phyloP scores from a whole-genome alignment of 2,797 vertebrate species.

The Sorex maritimensis region DNA sequence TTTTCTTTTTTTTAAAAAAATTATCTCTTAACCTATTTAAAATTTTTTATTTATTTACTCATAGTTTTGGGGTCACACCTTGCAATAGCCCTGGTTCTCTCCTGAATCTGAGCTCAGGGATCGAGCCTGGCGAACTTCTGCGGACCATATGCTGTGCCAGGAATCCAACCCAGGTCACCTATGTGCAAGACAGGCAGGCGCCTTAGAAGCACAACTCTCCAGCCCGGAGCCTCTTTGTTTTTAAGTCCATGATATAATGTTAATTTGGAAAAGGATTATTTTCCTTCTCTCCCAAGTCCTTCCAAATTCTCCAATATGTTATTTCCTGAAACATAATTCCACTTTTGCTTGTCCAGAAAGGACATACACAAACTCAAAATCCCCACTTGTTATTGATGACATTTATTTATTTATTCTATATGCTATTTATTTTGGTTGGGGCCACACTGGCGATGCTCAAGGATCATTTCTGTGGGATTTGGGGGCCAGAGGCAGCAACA shows the following conservation, averaged over 20 bases:
- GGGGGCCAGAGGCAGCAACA: no score
- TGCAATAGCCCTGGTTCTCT: no score
- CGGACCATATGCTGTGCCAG: no score
- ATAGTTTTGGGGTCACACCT: neutral
- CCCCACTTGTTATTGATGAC: neutral
- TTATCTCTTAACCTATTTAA: no score
- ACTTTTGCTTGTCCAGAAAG: conserved; percentile 47
- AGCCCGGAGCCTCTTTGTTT: neutral
- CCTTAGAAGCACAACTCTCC: neutral
- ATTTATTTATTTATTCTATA: conserved; percentile 26
- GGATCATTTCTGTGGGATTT: no score
- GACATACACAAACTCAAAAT: conserved; percentile 43
- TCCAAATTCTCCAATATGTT: conserved; percentile 59
- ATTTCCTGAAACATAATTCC: conserved; percentile 61
- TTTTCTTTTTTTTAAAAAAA: no score
- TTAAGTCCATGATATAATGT: neutral
- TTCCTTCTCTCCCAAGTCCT: neutral
- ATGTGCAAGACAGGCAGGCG: no score
- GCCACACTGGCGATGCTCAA: no score
- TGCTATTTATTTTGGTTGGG: no score
- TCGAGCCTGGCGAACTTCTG: no score
- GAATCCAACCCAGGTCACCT: no score
- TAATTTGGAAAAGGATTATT: conserved; percentile 49
- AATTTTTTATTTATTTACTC: neutral
- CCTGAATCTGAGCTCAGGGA: no score